These are phyloP conservation scores for Heterodera filipjevi DNA, from an alignment of 2,888 invertebrate genomes.

Conservation along the genomic window DNA sequence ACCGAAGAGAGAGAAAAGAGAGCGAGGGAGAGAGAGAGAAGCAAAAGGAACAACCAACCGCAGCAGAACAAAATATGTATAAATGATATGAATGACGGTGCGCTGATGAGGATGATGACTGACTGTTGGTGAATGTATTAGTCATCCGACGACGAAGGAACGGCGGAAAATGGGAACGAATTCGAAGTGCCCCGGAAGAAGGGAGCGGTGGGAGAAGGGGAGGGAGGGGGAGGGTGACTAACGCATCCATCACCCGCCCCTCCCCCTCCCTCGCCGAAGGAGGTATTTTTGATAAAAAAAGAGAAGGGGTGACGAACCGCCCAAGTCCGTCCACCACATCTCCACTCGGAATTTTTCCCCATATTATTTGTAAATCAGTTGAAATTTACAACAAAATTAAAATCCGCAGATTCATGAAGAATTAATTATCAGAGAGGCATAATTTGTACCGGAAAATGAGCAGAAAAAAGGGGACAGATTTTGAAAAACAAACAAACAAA, in stretches of 20 bases:
- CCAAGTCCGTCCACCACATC: too few relatives aligned
- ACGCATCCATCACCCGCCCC: background rate
- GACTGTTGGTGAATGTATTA: background rate
- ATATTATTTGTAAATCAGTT: too few relatives aligned
- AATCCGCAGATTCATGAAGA: too few relatives aligned
- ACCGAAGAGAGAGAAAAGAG: background rate
- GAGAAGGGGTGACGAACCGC: too few relatives aligned
- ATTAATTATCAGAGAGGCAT: too few relatives aligned
- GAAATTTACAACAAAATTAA: too few relatives aligned
- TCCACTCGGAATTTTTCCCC: too few relatives aligned
- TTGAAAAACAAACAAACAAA: too few relatives aligned
- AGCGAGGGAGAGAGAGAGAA: background rate
- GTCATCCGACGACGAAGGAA: background rate
- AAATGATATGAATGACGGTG: background rate
- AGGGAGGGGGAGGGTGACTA: background rate
- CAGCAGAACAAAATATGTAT: background rate
- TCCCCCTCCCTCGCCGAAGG: background rate
- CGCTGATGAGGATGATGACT: background rate
- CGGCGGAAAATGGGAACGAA: background rate
- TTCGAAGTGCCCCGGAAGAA: background rate
- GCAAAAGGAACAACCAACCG: background rate
- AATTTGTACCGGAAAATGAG: too few relatives aligned
- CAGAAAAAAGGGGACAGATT: too few relatives aligned
- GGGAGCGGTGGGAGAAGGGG: too few relatives aligned
- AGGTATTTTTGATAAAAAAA: background rate